Evolutionary conservation across 2,113 vertebrate genomes (phyloP).

Genomic region (Leptodactylus fuscus): DNA sequence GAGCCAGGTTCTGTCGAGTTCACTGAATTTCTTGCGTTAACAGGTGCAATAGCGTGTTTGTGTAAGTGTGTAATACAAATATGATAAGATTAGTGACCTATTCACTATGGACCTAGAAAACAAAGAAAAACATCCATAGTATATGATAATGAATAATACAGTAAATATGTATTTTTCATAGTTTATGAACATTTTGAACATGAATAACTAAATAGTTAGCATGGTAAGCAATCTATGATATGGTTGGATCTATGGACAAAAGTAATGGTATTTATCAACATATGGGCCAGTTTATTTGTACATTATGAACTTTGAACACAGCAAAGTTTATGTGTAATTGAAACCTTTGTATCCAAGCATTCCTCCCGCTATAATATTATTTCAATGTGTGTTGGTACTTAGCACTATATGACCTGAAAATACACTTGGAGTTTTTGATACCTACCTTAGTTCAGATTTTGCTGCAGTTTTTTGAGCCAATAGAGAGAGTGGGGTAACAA

Average conservation of each 20-base stretch:
- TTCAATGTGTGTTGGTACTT: too few relatives aligned
- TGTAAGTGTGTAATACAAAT: background rate
- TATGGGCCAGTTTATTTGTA: background rate
- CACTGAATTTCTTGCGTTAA: background rate
- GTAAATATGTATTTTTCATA: background rate
- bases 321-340: too few relatives aligned
- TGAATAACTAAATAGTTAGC: background rate
- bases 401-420: too few relatives aligned
- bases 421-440: too few relatives aligned
- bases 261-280: background rate
- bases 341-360: too few relatives aligned
- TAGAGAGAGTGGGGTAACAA: too few relatives aligned
- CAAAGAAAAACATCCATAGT: background rate
- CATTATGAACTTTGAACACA: too few relatives aligned
- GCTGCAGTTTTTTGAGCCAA: too few relatives aligned
- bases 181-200: background rate
- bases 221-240: background rate
- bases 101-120: background rate
- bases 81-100: background rate
- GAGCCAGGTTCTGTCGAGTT: background rate
- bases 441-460: too few relatives aligned
- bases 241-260: background rate
- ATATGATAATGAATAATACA: background rate
- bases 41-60: slow-evolving; percentile 8
- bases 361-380: too few relatives aligned